Evolutionary conservation across 1,140 invertebrate species (phyloP), one percentile per base, ranked within the genome.

Genomic region (Heliothis virescens): DNA sequence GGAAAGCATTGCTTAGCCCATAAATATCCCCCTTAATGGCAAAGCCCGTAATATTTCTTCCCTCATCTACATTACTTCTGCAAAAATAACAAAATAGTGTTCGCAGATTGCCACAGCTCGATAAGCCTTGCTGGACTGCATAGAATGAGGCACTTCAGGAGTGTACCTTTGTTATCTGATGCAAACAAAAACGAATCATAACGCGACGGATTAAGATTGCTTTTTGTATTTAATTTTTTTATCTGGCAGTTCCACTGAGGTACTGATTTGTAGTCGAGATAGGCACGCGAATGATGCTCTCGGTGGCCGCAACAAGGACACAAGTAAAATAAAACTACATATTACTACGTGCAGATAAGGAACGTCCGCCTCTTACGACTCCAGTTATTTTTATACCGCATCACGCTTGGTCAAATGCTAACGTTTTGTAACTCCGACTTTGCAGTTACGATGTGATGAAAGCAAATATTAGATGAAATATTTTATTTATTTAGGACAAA

Each of bases 61-160:
- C 81, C 79, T 87, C 85, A 91, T 91, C 87, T 90, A 87, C 87
- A 90, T 90, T 88, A 89, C 85, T 89, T 87, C 86, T 90, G 86
- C 83, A 91, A 91, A 91, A 91, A 92, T 89, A 89, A 89, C 88
- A 87, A 91, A 90, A 89, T 88, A 89, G 85, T 89, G 77, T 87
- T 88, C 85, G 83, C 78, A 90, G 89, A 91, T 91, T 79, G 87
- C 87, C 72, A 82, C 73, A 79, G 75, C 71, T 78, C 76, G 90
- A 93, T 92, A 92, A 90, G 81, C 83, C 67, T 79, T 82, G 79
- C 79, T 78, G 73, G 83, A 86, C 85, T 87, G 88, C 87, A 90
- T 91, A 89, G 84, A 89, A 86, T 82, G 84, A 87, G 84, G 86
- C 79, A 90, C 84, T 90, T 86, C 81, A 79, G 69, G 47, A 62